Conservation (phyloP, 2,113 vertebrate species). For the Mystacornis crossleyi region DNA sequence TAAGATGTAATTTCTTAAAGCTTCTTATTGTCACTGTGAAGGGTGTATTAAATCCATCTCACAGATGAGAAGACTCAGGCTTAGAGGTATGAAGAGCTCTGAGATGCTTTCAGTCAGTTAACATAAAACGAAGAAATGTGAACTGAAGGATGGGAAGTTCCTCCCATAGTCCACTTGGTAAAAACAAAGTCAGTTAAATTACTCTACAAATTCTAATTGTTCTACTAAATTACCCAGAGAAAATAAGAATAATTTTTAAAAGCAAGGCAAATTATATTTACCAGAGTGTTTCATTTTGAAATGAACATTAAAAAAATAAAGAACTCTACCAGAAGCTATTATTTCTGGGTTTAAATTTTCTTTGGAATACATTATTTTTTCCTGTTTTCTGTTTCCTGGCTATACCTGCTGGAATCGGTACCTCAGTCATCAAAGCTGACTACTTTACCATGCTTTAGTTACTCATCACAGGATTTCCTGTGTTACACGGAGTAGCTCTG, state of each 20-base stretch:
- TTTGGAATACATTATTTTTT: neutral
- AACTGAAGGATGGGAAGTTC: neutral
- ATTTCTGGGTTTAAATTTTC: neutral
- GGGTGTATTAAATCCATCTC: neutral
- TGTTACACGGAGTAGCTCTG: neutral
- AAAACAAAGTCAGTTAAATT: neutral
- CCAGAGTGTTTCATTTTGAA: neutral
- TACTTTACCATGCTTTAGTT: neutral
- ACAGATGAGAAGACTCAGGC: neutral
- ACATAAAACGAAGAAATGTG: neutral
- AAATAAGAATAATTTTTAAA: neutral
- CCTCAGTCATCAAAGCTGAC: neutral
- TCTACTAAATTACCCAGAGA: neutral
- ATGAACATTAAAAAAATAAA: neutral
- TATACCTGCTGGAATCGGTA: fast-evolving
- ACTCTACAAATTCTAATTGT: neutral
- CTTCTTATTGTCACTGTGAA: neutral
- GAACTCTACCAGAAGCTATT: neutral
- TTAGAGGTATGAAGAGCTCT: neutral
- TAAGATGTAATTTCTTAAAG: neutral
- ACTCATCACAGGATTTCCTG: neutral
- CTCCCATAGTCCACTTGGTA: neutral
- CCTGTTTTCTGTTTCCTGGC: neutral
- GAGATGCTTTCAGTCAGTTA: neutral
- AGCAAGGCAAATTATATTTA: neutral